A percentile compares a stretch with the other conserved stretches of the same genome.
Evolutionary conservation across 2,888 invertebrate species (phyloP).

Genomic region (Acleris cristana): DNA sequence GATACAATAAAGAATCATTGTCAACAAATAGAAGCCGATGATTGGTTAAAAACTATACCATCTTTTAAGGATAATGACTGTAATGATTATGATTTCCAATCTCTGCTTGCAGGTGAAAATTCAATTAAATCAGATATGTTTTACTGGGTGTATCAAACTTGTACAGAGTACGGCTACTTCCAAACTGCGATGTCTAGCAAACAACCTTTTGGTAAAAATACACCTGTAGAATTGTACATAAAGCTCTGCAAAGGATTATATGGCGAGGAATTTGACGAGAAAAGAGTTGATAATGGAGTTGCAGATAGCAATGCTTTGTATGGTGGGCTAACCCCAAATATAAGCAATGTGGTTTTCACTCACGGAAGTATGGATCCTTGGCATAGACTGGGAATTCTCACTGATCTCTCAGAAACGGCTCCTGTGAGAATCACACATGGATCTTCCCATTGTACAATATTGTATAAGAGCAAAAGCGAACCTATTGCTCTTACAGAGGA

Average conservation of each 20-base stretch:
- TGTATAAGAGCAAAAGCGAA: constrained; percentile 60
- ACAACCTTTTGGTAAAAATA: constrained; percentile 83
- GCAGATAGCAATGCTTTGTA: constrained; percentile 75
- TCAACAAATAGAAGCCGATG: constrained; percentile 28
- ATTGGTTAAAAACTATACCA: constrained; percentile 45
- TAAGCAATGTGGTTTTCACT: constrained; percentile 81
- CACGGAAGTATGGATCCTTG: constrained; percentile 86
- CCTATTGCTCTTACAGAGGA: constrained; percentile 67
- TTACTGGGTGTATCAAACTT: constrained; percentile 89
- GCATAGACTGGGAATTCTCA: constrained; percentile 78
- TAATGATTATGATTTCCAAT: constrained; percentile 60
- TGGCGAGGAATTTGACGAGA: constrained; percentile 65
- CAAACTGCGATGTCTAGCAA: constrained; percentile 84
- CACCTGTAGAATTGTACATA: constrained; percentile 70
- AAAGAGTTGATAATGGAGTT: constrained; percentile 63
- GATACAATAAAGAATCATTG: constrained; percentile 58
- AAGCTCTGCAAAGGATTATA: constrained; percentile 70
- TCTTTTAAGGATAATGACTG: constrained; percentile 56
- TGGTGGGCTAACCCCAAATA: constrained; percentile 73
- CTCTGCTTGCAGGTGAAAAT: constrained; percentile 51
- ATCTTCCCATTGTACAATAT: constrained; percentile 66
- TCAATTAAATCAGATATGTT: constrained; percentile 52
- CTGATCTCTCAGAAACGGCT: constrained; percentile 68
- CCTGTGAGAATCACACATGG: constrained; percentile 65
- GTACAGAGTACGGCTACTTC: constrained; percentile 90